phyloP scores from a whole-genome alignment of 2,113 vertebrate species.

The Pipra filicauda region DNA sequence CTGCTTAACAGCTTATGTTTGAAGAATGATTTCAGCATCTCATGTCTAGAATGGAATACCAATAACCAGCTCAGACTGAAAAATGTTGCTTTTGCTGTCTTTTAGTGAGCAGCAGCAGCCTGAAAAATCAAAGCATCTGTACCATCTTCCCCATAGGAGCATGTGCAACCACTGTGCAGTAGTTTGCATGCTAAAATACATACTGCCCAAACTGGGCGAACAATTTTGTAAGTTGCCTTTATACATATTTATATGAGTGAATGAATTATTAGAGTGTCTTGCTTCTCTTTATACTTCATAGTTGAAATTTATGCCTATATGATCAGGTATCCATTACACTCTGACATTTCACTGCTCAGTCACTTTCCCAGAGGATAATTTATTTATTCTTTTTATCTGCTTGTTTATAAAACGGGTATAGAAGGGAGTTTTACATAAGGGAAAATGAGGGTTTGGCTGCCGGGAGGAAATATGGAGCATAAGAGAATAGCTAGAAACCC shows the following conservation, averaged over 20 bases:
- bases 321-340: slow-evolving; percentile 29
- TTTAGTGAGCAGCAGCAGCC: background rate
- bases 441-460: slow-evolving; percentile 1
- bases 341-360: background rate
- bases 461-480: background rate
- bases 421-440: background rate
- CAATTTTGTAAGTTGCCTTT: background rate
- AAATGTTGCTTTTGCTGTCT: background rate
- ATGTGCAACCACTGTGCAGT: background rate
- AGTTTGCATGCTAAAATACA: background rate
- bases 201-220: background rate
- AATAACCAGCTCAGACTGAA: background rate
- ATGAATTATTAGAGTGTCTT: slow-evolving; percentile 24
- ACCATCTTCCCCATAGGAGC: background rate
- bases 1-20: background rate
- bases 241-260: slow-evolving; percentile 39
- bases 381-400: slow-evolving; percentile 45
- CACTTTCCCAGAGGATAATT: slow-evolving; percentile 11
- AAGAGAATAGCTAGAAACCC: slow-evolving; percentile 35
- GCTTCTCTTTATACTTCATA: slow-evolving; percentile 10
- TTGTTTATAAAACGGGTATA: slow-evolving; percentile 31
- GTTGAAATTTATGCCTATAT: slow-evolving; percentile 30
- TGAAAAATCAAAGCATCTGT: slow-evolving; percentile 7
- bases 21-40: background rate
- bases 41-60: background rate